A percentile compares a stretch with the other conserved stretches of the same genome.
phyloP scores from a whole-genome alignment of 2,888 invertebrate genomes.

The Seladonia tumulorum region DNA sequence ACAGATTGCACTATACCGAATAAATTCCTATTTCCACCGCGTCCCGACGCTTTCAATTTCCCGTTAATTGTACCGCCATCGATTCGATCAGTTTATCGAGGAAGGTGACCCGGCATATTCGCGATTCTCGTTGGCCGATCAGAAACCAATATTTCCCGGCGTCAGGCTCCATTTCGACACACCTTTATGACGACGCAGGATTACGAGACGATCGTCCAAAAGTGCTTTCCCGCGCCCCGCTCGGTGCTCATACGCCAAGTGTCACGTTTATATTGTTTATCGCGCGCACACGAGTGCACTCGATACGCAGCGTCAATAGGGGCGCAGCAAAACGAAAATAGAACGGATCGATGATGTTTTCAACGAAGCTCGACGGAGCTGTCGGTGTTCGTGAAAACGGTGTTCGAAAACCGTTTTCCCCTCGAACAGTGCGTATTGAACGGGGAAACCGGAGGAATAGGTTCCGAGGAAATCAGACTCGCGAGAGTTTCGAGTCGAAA shows the following conservation, averaged over 20 bases:
- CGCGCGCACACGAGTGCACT: constrained; percentile 29
- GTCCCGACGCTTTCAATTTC: not conserved
- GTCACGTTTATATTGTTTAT: constrained; percentile 49
- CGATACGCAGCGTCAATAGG: constrained; percentile 20
- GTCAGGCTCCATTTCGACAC: constrained; percentile 15
- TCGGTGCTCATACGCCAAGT: constrained; percentile 27
- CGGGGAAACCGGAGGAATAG: not conserved
- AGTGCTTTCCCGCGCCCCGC: not conserved
- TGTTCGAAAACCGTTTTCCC: not conserved
- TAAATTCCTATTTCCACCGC: not conserved
- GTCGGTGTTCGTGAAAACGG: not conserved
- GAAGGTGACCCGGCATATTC: not conserved
- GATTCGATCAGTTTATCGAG: not conserved
- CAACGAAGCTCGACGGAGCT: constrained; percentile 21
- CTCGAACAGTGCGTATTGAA: not conserved
- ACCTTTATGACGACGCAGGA: constrained; percentile 7
- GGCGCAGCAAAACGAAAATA: constrained; percentile 39
- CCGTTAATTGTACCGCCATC: not conserved
- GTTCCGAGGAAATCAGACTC: not conserved
- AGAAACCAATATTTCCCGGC: constrained; percentile 31
- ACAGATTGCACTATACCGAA: not conserved
- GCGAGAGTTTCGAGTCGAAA: not conserved
- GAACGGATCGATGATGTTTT: constrained; percentile 52
- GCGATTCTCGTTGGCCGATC: constrained; percentile 2
- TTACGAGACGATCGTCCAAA: not conserved